Evolutionary conservation across 2,797 vertebrate species (phyloP).

Genomic region (Neostethus bicornis): DNA sequence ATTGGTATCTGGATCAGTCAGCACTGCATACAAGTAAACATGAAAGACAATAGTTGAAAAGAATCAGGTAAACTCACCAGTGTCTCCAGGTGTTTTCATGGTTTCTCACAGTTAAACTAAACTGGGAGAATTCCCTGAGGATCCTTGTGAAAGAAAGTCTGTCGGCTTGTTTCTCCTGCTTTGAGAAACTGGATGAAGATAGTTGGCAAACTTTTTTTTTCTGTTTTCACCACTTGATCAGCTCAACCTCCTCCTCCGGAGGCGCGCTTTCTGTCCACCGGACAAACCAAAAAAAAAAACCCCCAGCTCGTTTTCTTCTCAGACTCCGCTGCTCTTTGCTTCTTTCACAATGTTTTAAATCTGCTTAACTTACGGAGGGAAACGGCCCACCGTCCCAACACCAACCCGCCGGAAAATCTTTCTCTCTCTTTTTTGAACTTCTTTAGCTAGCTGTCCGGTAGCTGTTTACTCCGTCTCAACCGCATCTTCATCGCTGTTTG

Average conservation of each 20-base stretch:
- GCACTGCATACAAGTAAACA: slow-evolving; percentile 36
- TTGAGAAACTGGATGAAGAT: slow-evolving; percentile 49
- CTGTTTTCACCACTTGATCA: slow-evolving; percentile 21
- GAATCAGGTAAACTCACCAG: slow-evolving; percentile 69
- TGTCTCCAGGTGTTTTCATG: slow-evolving; percentile 84
- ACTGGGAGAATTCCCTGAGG: slow-evolving; percentile 56
- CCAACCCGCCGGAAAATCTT: slow-evolving; percentile 27
- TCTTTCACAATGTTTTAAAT: slow-evolving; percentile 31
- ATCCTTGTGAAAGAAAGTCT: slow-evolving; percentile 53
- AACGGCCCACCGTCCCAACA: slow-evolving; percentile 58
- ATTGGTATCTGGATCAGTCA: slow-evolving; percentile 10
- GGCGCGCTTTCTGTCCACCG: slow-evolving; percentile 27
- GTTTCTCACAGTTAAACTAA: slow-evolving; percentile 26
- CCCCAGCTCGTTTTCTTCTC: slow-evolving; percentile 18
- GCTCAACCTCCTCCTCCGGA: slow-evolving; percentile 13
- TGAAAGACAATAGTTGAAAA: slow-evolving; percentile 39
- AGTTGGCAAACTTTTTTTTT: slow-evolving; percentile 58
- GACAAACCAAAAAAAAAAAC: slow-evolving; percentile 13
- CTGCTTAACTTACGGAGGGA: slow-evolving; percentile 52
- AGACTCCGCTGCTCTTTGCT: slow-evolving; percentile 25
- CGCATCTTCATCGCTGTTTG: slow-evolving; percentile 69
- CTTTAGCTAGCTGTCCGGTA: slow-evolving; percentile 60
- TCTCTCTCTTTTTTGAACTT: slow-evolving; percentile 49
- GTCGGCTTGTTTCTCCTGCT: slow-evolving; percentile 47
- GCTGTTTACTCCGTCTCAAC: slow-evolving; percentile 66